Percentiles rank a stretch among this genome's conserved stretches.
Evolutionary conservation across 2,888 invertebrate genomes (phyloP).

Genomic region (Ennomos quercinarius): DNA sequence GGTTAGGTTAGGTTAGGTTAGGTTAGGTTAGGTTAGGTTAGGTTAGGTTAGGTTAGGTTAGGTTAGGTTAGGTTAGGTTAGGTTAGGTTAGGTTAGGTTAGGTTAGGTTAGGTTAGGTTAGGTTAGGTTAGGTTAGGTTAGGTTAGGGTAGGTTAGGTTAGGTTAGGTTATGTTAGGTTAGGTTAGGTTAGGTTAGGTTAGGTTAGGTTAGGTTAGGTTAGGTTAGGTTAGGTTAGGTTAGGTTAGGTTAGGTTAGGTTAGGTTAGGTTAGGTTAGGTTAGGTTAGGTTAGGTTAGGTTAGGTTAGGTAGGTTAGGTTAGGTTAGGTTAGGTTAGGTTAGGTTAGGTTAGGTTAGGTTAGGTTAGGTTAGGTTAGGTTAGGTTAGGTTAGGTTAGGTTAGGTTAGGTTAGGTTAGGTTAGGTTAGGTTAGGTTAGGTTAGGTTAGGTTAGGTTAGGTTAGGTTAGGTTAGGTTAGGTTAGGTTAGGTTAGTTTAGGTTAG

Average conservation of each 20-base stretch:
- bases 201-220: conserved; percentile 15
- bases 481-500: conserved; percentile 33
- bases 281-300: conserved; percentile 5
- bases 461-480: conserved; percentile 35
- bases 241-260: conserved; percentile 24
- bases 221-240: conserved; percentile 13
- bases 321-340: conserved; percentile 18
- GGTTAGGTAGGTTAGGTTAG: conserved; percentile 16
- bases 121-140: no score
- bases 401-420: conserved; percentile 27
- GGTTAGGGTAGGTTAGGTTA: no score
- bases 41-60: conserved; percentile 24
- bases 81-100: conserved; percentile 8
- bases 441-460: conserved; percentile 35
- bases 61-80: conserved; percentile 19
- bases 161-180: no score
- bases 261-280: conserved; percentile 2
- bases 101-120: conserved; percentile 1
- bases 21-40: conserved; percentile 27
- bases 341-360: conserved; percentile 17
- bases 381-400: conserved; percentile 18
- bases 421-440: conserved; percentile 35
- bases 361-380: conserved; percentile 21
- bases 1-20: conserved; percentile 33
- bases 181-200: conserved; percentile 8